A percentile compares a stretch with the other conserved stretches of the same genome.
Conservation (phyloP, 2,113 vertebrate genomes). For the Pterophyllum scalare region DNA sequence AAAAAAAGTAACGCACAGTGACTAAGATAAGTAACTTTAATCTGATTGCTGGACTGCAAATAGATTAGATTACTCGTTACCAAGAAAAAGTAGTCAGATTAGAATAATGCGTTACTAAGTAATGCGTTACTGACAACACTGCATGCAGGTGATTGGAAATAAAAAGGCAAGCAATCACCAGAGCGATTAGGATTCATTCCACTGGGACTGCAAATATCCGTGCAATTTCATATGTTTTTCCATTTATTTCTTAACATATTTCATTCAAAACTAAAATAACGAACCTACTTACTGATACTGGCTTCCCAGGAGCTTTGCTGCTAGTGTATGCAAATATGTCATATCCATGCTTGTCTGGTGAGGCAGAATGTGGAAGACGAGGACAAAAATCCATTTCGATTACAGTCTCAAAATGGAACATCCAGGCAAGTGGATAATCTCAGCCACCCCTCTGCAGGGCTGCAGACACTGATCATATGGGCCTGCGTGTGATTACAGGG, state of each 20-base stretch:
- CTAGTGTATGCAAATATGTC: slow-evolving; percentile 6
- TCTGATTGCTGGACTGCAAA: too few relatives aligned
- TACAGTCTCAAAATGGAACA: slow-evolving; percentile 52
- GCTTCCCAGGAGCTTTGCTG: neutral
- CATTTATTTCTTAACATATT: slow-evolving; percentile 1
- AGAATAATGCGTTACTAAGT: too few relatives aligned
- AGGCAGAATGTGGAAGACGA: slow-evolving; percentile 26
- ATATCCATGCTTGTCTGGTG: neutral
- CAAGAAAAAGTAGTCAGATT: too few relatives aligned
- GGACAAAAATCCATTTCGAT: slow-evolving; percentile 69
- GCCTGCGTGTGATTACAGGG: slow-evolving; percentile 61
- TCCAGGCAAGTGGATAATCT: slow-evolving; percentile 56
- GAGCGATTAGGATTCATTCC: neutral
- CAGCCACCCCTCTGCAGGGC: slow-evolving; percentile 22
- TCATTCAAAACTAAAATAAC: neutral
- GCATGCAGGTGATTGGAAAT: neutral
- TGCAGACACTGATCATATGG: slow-evolving; percentile 45
- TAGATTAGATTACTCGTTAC: too few relatives aligned
- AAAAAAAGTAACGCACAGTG: too few relatives aligned
- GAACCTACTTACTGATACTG: neutral
- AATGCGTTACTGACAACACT: too few relatives aligned
- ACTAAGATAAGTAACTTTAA: too few relatives aligned
- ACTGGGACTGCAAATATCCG: neutral
- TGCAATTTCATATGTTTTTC: neutral
- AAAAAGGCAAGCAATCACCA: neutral